Conservation (phyloP, 2,888 invertebrate species). For the Crossocerus cetratus region DNA sequence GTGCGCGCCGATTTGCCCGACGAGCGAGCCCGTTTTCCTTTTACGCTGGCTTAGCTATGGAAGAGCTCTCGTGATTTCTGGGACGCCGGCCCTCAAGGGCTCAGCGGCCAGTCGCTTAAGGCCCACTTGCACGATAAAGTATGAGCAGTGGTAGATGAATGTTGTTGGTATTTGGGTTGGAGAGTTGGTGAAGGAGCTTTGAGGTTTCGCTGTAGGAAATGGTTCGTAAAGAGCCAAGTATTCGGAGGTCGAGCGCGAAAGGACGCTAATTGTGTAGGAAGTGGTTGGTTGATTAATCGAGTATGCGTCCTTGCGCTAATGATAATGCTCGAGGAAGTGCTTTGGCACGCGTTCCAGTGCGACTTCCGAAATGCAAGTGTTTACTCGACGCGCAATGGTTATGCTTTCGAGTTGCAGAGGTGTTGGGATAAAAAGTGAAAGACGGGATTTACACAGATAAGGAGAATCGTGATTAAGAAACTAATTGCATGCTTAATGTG, state of each 20-base stretch:
- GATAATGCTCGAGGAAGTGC: slow-evolving; percentile 24
- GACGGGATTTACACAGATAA: too few species aligned
- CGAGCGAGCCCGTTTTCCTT: slow-evolving; percentile 28
- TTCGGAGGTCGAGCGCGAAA: slow-evolving; percentile 29
- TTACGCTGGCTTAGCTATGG: slow-evolving; percentile 18
- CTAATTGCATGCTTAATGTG: slow-evolving; percentile 25
- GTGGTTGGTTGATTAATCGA: slow-evolving; percentile 44
- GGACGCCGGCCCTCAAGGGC: slow-evolving; percentile 20
- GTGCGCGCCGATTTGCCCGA: slow-evolving; percentile 33
- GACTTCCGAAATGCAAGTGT: slow-evolving; percentile 1
- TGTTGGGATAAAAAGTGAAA: too few species aligned
- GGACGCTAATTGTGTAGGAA: slow-evolving; percentile 52
- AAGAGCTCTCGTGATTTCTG: slow-evolving; percentile 20
- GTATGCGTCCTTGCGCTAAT: slow-evolving; percentile 27
- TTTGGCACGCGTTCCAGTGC: not conserved
- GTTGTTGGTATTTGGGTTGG: too few species aligned
- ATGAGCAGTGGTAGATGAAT: too few species aligned
- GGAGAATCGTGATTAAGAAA: too few species aligned
- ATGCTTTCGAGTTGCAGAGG: too few species aligned
- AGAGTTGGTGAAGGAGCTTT: too few species aligned
- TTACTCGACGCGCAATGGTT: too few species aligned
- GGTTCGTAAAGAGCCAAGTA: too few species aligned
- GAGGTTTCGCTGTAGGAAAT: too few species aligned
- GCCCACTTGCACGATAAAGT: too few species aligned
- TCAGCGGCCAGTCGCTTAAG: too few species aligned